Percentiles rank a stretch among this genome's conserved stretches.
These are phyloP conservation scores for Manis javanica DNA, from an alignment of 2,797 vertebrate genomes.

Conservation along the genomic window DNA sequence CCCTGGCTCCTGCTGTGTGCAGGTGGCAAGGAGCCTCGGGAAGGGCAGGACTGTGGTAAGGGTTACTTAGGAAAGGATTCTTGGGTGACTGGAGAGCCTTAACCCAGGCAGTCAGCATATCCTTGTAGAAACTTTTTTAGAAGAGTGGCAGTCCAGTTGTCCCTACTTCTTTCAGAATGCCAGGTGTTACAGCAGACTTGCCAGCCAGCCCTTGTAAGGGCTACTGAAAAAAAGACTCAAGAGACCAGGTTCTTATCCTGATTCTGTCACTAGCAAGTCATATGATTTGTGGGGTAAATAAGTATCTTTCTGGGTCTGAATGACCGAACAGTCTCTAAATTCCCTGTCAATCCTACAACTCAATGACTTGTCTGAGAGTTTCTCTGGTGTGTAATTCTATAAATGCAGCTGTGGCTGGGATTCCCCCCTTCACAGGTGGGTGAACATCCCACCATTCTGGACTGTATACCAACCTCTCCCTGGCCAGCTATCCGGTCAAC, in stretches of 20 bases:
- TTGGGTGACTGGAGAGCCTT: not conserved
- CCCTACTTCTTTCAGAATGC: not conserved
- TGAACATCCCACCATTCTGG: too few relatives aligned
- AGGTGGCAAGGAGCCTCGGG: not conserved
- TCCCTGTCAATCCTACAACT: not conserved
- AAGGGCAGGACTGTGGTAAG: not conserved
- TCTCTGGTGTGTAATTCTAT: too few relatives aligned
- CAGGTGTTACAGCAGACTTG: too few relatives aligned
- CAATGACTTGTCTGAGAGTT: not conserved
- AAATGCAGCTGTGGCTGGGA: too few relatives aligned
- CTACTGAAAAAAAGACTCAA: not conserved
- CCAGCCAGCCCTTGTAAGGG: not conserved
- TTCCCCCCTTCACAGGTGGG: too few relatives aligned
- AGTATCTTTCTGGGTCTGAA: not conserved
- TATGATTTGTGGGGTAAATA: not conserved
- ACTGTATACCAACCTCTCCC: too few relatives aligned
- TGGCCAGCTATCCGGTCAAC: too few relatives aligned
- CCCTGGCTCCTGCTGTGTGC: not conserved
- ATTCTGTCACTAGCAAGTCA: not conserved
- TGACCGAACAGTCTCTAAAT: not conserved
- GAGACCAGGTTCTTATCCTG: not conserved
- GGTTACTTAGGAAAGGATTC: not conserved
- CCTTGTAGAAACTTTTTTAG: not conserved
- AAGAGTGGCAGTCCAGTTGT: not conserved
- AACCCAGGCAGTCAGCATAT: not conserved